Conservation (phyloP, 2,888 invertebrate species). For the Troglohyphantes excavatus region DNA sequence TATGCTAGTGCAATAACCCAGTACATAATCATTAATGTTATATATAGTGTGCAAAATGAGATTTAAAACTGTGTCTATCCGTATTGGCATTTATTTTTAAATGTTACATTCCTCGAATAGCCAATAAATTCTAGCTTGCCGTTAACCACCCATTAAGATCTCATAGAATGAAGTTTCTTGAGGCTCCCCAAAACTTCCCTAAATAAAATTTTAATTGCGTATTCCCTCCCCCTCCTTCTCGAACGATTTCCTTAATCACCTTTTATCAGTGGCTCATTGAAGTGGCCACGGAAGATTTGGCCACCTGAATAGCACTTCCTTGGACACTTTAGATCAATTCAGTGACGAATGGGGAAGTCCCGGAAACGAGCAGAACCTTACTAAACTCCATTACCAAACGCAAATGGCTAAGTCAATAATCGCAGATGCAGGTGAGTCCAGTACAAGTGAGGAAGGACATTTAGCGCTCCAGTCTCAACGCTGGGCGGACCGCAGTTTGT, state of each 20-base stretch:
- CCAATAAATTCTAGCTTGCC: too few species aligned
- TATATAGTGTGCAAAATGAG: too few species aligned
- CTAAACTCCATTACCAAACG: slow-evolving; percentile 66
- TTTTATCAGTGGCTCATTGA: slow-evolving; percentile 61
- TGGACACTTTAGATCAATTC: slow-evolving; percentile 49
- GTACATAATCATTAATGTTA: too few species aligned
- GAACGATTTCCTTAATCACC: slow-evolving; percentile 54
- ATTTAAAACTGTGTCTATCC: too few species aligned
- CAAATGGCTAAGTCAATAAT: slow-evolving; percentile 63
- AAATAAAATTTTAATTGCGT: too few species aligned
- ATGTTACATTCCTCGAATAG: too few species aligned
- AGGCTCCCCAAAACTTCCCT: too few species aligned
- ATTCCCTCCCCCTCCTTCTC: neutral
- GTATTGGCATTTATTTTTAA: too few species aligned
- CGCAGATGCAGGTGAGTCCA: slow-evolving; percentile 50
- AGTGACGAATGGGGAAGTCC: slow-evolving; percentile 30
- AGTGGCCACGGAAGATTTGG: slow-evolving; percentile 37
- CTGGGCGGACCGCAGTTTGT: slow-evolving; percentile 34
- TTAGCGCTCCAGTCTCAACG: neutral
- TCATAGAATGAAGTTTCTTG: too few species aligned
- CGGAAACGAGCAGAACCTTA: slow-evolving; percentile 62
- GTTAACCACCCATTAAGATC: too few species aligned
- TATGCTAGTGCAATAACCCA: too few species aligned
- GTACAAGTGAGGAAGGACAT: neutral
- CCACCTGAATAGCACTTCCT: slow-evolving; percentile 42